These are phyloP conservation scores for Latrodectus geometricus DNA, from an alignment of 1,140 invertebrate species.

Conservation along the genomic window DNA sequence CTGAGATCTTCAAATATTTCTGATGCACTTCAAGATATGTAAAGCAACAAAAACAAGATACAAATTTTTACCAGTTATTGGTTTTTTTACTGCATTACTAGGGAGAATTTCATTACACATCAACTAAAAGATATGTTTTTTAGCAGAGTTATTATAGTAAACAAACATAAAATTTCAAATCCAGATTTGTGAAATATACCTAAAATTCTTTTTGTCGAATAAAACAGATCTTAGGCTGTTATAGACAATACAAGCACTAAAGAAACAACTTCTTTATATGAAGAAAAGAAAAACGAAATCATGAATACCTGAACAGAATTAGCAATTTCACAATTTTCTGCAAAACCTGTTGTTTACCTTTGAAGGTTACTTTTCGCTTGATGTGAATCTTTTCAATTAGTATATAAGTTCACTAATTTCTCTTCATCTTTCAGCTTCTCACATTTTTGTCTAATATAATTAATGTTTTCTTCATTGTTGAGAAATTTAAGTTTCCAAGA, in stretches of 20 bases:
- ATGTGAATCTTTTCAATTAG: slow-evolving; percentile 33
- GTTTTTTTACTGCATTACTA: not conserved
- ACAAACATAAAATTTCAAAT: not conserved
- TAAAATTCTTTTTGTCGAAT: not conserved
- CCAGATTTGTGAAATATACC: not conserved
- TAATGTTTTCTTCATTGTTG: too few relatives aligned
- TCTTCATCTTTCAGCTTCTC: not conserved
- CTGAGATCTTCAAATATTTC: slow-evolving; percentile 4
- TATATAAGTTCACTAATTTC: slow-evolving; percentile 9
- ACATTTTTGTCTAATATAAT: slow-evolving; percentile 11
- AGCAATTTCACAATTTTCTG: slow-evolving; percentile 20
- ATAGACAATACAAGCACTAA: slow-evolving; percentile 3
- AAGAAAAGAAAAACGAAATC: slow-evolving; percentile 6
- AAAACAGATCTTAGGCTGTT: too few relatives aligned
- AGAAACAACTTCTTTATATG: slow-evolving; percentile 12
- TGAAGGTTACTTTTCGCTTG: not conserved
- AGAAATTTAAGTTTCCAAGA: too few relatives aligned
- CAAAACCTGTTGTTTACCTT: slow-evolving; percentile 18
- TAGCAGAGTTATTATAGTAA: not conserved
- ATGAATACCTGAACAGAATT: slow-evolving; percentile 17
- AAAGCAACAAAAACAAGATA: too few relatives aligned
- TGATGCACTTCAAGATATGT: too few relatives aligned
- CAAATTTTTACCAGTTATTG: too few relatives aligned
- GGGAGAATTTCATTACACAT: not conserved
- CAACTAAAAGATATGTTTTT: not conserved